phyloP scores from a whole-genome alignment of 2,797 vertebrate species.

The Chloroceryle inda region DNA sequence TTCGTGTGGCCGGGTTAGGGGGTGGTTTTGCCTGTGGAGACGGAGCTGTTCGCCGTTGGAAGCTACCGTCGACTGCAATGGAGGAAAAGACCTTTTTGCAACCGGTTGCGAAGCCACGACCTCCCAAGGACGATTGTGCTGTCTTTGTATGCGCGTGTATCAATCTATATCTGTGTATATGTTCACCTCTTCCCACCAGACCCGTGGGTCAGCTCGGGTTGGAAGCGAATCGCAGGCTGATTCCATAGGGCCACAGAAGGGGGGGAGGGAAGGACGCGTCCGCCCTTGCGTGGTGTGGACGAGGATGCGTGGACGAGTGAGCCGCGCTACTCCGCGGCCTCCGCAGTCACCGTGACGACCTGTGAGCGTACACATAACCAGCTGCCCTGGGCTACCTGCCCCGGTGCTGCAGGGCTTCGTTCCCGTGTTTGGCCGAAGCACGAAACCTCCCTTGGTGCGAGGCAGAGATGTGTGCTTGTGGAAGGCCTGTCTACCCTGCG shows the following conservation, averaged over 20 bases:
- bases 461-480: neutral
- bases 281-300: neutral
- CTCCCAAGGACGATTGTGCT: conserved; percentile 29
- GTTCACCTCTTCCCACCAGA: neutral
- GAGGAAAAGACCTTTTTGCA: neutral
- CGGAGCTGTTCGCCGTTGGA: neutral
- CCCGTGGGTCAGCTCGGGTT: accelerated
- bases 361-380: accelerated
- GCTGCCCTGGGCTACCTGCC: neutral
- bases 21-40: neutral
- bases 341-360: accelerated
- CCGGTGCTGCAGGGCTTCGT: neutral
- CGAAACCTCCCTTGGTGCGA: accelerated
- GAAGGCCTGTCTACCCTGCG: neutral
- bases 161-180: accelerated
- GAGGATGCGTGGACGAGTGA: neutral
- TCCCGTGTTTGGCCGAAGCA: neutral
- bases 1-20: neutral
- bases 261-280: neutral
- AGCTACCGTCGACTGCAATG: neutral
- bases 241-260: neutral
- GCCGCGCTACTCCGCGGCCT: neutral
- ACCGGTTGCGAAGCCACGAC: neutral
- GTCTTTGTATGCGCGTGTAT: neutral
- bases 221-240: neutral